Percentiles rank a stretch among this genome's conserved stretches.
phyloP scores from a whole-genome alignment of 2,797 vertebrate genomes.

The Enteromius unitaeniatus region DNA sequence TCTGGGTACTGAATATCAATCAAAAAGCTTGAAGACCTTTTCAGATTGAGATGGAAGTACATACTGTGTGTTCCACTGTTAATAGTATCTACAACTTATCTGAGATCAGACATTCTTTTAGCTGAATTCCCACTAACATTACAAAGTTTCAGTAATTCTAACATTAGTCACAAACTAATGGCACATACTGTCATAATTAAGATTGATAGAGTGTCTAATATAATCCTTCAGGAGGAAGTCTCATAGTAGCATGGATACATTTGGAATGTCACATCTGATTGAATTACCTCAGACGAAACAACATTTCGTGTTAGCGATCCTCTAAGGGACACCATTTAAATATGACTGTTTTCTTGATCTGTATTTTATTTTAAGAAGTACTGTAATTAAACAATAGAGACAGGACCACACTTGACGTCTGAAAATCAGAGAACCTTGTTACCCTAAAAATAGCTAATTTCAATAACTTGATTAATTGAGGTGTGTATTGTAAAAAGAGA shows the following conservation, averaged over 20 bases:
- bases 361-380: not conserved
- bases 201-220: not conserved
- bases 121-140: not conserved
- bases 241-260: constrained; percentile 2
- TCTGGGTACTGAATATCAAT: not conserved
- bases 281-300: constrained; percentile 37
- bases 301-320: constrained; percentile 1
- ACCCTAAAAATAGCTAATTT: not conserved
- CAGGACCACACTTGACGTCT: not conserved
- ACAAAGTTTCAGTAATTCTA: constrained; percentile 5
- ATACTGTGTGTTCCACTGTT: not conserved
- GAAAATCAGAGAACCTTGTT: not conserved
- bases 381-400: not conserved
- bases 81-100: not conserved
- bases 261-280: not conserved
- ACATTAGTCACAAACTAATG: constrained; percentile 28
- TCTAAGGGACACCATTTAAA: not conserved
- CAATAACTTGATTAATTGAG: not conserved
- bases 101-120: not conserved
- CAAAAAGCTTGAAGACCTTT: not conserved
- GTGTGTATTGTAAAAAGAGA: not conserved
- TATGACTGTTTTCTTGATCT: not conserved
- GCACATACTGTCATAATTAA: constrained; percentile 3
- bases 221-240: constrained; percentile 10
- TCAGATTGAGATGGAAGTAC: not conserved